Percentiles rank a stretch among this genome's conserved stretches.
Evolutionary conservation across 2,888 invertebrate species (phyloP).

Genomic region (Unio delphinus): DNA sequence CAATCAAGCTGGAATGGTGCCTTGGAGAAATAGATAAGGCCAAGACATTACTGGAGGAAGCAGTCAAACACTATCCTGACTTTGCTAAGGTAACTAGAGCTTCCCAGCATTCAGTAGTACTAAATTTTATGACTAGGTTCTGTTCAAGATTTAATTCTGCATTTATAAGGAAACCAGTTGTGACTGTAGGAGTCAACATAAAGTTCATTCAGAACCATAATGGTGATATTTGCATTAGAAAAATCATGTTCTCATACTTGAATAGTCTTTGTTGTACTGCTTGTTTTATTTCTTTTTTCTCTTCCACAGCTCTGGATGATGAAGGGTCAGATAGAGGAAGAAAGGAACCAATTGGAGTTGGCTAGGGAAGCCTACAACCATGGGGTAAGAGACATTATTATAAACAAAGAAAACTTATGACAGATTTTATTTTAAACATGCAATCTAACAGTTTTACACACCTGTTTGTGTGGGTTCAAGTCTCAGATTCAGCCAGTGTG

Average conservation of each 20-base stretch:
- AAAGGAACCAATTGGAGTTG: slow-evolving; percentile 80
- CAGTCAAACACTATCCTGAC: slow-evolving; percentile 88
- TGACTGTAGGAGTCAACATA: no score
- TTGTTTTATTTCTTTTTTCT: slow-evolving; percentile 6
- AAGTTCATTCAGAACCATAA: no score
- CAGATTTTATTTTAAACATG: no score
- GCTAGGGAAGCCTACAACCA: slow-evolving; percentile 90
- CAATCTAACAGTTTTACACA: no score
- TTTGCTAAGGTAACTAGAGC: slow-evolving; percentile 82
- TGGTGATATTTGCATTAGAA: background rate
- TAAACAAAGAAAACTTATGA: background rate
- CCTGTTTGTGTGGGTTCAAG: no score
- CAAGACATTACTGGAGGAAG: slow-evolving; percentile 87
- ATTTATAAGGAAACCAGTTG: no score
- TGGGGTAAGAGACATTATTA: slow-evolving; percentile 76
- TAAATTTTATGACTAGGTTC: no score
- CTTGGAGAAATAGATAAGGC: slow-evolving; percentile 88
- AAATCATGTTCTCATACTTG: background rate
- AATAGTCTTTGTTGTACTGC: background rate
- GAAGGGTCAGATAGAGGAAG: slow-evolving; percentile 97
- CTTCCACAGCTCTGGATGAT: slow-evolving; percentile 88
- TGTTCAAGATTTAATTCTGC: no score
- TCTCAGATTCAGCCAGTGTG: no score
- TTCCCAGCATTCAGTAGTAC: background rate
- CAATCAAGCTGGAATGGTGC: slow-evolving; percentile 98